Percentiles rank a stretch among this genome's conserved stretches.
phyloP scores from a whole-genome alignment of 2,888 invertebrate species.

The Agrotis puta region DNA sequence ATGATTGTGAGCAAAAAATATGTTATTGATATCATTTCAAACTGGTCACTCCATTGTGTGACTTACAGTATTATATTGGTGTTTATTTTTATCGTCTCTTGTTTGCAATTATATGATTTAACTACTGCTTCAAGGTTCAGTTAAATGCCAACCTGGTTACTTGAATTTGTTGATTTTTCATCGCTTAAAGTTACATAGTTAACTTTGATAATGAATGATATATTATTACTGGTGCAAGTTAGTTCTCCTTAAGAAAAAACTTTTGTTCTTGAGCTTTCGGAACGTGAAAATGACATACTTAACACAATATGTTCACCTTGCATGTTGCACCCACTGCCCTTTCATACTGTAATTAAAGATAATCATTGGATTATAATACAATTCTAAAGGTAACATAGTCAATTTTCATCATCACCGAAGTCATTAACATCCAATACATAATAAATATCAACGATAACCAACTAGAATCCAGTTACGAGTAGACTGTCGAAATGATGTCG shows the following conservation, averaged over 20 bases:
- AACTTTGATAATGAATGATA: conserved; percentile 18
- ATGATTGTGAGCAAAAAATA: conserved; percentile 24
- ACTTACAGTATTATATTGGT: conserved; percentile 23
- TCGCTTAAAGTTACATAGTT: conserved; percentile 26
- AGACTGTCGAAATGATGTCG: conserved; percentile 74
- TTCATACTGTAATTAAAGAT: conserved; percentile 19
- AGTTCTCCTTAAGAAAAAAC: neutral
- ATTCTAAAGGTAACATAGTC: conserved; percentile 29
- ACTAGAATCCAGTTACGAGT: conserved; percentile 66
- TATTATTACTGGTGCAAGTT: neutral
- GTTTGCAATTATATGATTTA: conserved; percentile 41
- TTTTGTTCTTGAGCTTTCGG: neutral
- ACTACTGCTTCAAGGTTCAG: conserved; percentile 40
- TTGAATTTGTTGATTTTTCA: conserved; percentile 37
- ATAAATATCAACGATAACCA: conserved; percentile 67
- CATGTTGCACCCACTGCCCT: neutral
- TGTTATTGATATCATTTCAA: conserved; percentile 36
- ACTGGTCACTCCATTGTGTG: conserved; percentile 4
- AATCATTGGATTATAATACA: conserved; percentile 35
- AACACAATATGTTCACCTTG: neutral
- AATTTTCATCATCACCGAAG: conserved; percentile 58
- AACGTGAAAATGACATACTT: neutral
- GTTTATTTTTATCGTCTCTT: conserved; percentile 30
- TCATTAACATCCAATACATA: conserved; percentile 70
- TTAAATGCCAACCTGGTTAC: conserved; percentile 47